phyloP scores from a whole-genome alignment of 1,140 invertebrate species.

The Zaprionus tsacasi region DNA sequence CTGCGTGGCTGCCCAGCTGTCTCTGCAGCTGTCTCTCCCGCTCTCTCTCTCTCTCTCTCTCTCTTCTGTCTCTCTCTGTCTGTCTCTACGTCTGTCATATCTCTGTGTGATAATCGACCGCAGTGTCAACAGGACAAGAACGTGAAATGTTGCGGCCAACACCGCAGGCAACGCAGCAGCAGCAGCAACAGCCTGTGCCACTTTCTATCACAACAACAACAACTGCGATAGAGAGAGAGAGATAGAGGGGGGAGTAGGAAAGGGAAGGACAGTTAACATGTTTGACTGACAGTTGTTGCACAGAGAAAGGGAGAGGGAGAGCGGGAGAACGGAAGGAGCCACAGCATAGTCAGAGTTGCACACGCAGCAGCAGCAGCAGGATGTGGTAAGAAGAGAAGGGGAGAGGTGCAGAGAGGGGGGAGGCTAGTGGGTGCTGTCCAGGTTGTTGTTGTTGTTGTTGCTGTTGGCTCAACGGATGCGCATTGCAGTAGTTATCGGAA shows the following conservation, averaged over 20 bases:
- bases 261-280: conserved; percentile 67
- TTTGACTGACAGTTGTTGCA: conserved; percentile 64
- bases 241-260: neutral
- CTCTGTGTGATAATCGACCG: conserved; percentile 73
- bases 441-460: conserved; percentile 10
- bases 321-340: neutral
- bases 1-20: neutral
- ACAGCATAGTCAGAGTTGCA: neutral
- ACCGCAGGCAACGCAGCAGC: conserved; percentile 19
- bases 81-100: conserved; percentile 49
- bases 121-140: conserved; percentile 63
- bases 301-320: neutral
- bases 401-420: neutral
- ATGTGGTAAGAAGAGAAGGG: no score
- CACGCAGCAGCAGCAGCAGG: no score
- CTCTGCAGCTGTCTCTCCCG: neutral
- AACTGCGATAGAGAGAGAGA: conserved; percentile 7
- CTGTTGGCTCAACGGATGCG: conserved; percentile 60
- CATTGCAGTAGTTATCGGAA: conserved; percentile 83
- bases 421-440: neutral
- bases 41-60: neutral
- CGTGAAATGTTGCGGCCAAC: conserved; percentile 25
- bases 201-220: conserved; percentile 75
- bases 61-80: conserved; percentile 12
- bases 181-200: conserved; percentile 54